Evolutionary conservation across 2,113 vertebrate genomes (phyloP).

Genomic region (Tapirus terrestris): DNA sequence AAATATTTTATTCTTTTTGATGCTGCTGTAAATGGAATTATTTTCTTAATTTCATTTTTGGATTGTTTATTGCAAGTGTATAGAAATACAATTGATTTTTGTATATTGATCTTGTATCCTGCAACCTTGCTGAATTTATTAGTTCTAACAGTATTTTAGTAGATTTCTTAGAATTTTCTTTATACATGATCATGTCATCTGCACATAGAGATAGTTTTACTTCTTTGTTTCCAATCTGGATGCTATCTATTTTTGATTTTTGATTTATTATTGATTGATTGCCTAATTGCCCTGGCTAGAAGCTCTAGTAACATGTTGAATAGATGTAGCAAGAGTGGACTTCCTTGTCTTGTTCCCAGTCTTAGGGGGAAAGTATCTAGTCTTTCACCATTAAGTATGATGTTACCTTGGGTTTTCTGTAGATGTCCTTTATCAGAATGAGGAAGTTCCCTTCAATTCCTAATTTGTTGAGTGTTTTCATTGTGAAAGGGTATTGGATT

Average conservation of each 20-base stretch:
- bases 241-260: not conserved
- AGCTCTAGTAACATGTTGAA: not conserved
- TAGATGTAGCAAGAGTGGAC: not conserved
- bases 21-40: not conserved
- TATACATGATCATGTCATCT: not conserved
- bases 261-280: not conserved
- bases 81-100: not conserved
- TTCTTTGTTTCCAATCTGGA: not conserved
- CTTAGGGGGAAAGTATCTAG: not conserved
- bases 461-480: not conserved
- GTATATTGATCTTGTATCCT: not conserved
- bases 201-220: not conserved
- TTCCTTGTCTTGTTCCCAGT: not conserved
- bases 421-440: not conserved
- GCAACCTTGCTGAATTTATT: not conserved
- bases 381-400: not conserved
- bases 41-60: slow-evolving; percentile 1
- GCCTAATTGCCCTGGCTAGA: not conserved
- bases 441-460: not conserved
- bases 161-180: not conserved
- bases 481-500: not conserved
- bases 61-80: not conserved
- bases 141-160: not conserved
- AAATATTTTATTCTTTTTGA: not conserved
- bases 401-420: not conserved